Percentiles rank a stretch among this genome's conserved stretches.
Evolutionary conservation across 2,797 vertebrate genomes (phyloP).

Genomic region (Periparus ater): DNA sequence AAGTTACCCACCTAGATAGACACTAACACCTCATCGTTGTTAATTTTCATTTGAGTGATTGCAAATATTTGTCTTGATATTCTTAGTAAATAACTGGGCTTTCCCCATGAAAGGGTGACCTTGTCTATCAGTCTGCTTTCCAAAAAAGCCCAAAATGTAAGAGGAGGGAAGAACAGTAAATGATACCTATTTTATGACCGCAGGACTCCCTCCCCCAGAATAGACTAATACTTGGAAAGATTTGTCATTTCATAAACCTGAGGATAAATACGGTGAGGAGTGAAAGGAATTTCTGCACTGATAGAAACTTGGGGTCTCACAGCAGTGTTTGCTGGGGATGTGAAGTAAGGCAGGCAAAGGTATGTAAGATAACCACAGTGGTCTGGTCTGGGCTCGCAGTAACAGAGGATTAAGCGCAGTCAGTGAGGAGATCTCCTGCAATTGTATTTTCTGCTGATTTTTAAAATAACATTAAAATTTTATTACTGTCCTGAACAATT

Average conservation of each 20-base stretch:
- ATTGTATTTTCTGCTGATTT: neutral
- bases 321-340: neutral
- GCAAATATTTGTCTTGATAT: neutral
- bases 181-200: neutral
- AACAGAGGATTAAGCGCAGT: neutral
- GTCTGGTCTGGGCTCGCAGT: neutral
- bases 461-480: neutral
- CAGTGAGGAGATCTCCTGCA: neutral
- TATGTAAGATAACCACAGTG: neutral
- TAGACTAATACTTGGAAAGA: neutral
- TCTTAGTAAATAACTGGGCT: neutral
- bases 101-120: neutral
- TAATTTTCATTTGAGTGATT: neutral
- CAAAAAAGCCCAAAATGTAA: neutral
- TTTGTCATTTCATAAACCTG: neutral
- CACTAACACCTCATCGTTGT: neutral
- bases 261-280: neutral
- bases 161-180: neutral
- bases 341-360: neutral
- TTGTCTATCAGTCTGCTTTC: neutral
- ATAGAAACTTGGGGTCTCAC: neutral
- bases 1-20: neutral
- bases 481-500: neutral
- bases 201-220: neutral
- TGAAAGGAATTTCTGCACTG: neutral